Percentiles rank a stretch among this genome's conserved stretches.
Evolutionary conservation across 92 coral and sea anemone genomes (phyloP).

Genomic region (Chrysogorgia sp.): DNA sequence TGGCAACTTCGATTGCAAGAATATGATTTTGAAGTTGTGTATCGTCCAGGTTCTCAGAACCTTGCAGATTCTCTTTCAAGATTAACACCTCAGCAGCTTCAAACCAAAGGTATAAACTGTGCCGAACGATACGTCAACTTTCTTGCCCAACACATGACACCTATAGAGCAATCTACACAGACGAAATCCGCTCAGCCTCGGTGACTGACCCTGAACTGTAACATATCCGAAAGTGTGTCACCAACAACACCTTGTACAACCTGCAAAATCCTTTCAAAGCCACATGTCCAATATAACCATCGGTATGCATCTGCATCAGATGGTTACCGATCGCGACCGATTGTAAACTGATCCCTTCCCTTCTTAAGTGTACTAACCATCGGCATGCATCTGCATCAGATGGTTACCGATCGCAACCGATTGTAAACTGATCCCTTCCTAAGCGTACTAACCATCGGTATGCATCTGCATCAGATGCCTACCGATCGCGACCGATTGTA

Average conservation of each 20-base stretch:
- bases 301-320: too few relatives aligned
- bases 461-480: too few relatives aligned
- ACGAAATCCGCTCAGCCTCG: constrained; percentile 36
- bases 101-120: constrained; percentile 42
- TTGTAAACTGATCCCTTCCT: too few relatives aligned
- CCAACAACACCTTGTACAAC: constrained; percentile 16
- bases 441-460: too few relatives aligned
- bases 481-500: too few relatives aligned
- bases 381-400: too few relatives aligned
- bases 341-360: too few relatives aligned
- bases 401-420: too few relatives aligned
- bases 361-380: too few relatives aligned
- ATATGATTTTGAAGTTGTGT: constrained; percentile 52
- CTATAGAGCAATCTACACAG: constrained; percentile 39
- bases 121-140: constrained; percentile 16
- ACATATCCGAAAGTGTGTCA: constrained; percentile 26
- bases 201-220: constrained; percentile 37
- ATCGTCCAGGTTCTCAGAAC: constrained; percentile 42
- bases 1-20: too few relatives aligned
- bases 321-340: too few relatives aligned
- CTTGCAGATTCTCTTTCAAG: constrained; percentile 34
- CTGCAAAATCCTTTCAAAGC: constrained; percentile 17
- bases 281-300: too few relatives aligned
- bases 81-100: constrained; percentile 51
- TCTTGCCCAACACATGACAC: constrained; percentile 49